Percentiles rank a stretch among this genome's conserved stretches.
Conservation (phyloP, 2,797 vertebrate species). For the Liasis olivaceus region DNA sequence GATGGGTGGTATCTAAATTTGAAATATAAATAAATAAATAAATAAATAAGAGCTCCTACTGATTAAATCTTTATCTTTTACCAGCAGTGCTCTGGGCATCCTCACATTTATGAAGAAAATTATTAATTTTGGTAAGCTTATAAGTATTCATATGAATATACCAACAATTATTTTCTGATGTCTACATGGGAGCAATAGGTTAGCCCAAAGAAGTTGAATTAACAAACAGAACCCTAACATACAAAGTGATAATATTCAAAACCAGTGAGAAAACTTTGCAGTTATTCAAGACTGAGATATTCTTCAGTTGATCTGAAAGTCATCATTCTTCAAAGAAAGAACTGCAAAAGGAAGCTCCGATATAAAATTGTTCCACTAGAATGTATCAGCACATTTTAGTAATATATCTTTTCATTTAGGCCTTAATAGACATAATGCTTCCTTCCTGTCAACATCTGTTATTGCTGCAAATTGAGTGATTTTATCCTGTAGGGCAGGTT, state of each 20-base stretch:
- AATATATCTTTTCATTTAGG: not conserved
- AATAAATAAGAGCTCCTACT: not conserved
- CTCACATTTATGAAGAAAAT: not conserved
- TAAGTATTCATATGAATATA: not conserved
- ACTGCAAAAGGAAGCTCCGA: not conserved
- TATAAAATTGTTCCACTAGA: not conserved
- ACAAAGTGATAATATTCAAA: not conserved
- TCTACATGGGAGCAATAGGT: not conserved
- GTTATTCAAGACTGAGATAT: not conserved
- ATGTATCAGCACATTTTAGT: not conserved
- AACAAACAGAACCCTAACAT: not conserved
- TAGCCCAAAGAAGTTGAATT: not conserved
- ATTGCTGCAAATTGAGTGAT: not conserved
- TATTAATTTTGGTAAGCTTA: not conserved
- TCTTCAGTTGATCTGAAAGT: not conserved
- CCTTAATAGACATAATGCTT: not conserved
- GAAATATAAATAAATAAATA: too few relatives aligned
- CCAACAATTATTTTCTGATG: not conserved
- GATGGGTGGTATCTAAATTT: too few relatives aligned
- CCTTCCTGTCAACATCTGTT: not conserved
- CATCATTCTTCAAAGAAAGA: not conserved
- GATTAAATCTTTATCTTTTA: not conserved
- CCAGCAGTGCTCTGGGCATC: not conserved
- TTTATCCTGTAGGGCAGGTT: not conserved
- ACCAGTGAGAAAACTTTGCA: not conserved